Evolutionary conservation across 2,888 invertebrate species (phyloP).

Genomic region (Lasioglossum lativentre): DNA sequence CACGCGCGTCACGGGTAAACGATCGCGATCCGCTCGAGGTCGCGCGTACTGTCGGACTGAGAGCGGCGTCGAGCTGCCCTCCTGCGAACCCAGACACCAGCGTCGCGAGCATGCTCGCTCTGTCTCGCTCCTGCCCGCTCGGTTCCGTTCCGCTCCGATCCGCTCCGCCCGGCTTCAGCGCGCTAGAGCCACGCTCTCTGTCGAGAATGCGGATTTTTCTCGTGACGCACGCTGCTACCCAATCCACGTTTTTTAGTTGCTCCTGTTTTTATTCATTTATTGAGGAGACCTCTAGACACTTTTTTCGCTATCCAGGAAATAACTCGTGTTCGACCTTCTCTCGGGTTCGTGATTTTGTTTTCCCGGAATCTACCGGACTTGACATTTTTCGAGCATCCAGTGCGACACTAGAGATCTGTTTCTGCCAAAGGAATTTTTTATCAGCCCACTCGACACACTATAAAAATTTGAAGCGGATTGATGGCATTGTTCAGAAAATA

Average conservation of each 20-base stretch:
- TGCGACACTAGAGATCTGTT: not conserved
- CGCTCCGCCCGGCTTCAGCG: not conserved
- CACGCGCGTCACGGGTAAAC: constrained; percentile 29
- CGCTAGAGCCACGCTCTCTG: not conserved
- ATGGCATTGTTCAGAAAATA: no score
- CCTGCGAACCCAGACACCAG: constrained; percentile 70
- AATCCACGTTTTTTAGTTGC: not conserved
- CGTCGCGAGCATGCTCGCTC: constrained; percentile 69
- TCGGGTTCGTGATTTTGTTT: not conserved
- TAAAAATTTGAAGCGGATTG: no score
- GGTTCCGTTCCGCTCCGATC: not conserved
- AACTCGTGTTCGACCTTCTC: not conserved
- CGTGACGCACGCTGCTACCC: not conserved
- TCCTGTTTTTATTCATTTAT: not conserved
- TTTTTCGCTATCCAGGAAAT: not conserved
- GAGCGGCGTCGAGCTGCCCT: constrained; percentile 67
- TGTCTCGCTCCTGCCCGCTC: not conserved
- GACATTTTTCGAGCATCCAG: not conserved
- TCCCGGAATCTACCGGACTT: not conserved
- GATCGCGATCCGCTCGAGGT: constrained; percentile 72
- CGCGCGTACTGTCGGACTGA: constrained; percentile 81
- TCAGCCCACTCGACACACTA: no score
- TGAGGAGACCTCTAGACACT: not conserved
- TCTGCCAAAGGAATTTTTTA: not conserved
- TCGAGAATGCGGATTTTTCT: not conserved